Conservation (phyloP, 2,797 vertebrate genomes). For the Scolopax bukidnonensis region DNA sequence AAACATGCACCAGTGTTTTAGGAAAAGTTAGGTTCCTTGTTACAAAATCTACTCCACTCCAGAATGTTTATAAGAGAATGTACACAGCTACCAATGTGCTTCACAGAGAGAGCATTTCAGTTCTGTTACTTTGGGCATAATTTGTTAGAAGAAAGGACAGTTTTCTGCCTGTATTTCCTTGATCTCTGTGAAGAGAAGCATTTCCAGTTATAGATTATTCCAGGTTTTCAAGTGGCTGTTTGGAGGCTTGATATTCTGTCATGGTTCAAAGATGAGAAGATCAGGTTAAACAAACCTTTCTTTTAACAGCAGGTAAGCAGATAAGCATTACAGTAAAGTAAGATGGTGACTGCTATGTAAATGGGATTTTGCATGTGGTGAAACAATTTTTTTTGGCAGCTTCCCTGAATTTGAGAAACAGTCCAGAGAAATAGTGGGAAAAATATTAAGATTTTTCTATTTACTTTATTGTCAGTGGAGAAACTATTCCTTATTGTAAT, state of each 20-base stretch:
- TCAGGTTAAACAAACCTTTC: constrained; percentile 1
- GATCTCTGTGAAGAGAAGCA: not conserved
- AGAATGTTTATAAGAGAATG: not conserved
- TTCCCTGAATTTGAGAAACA: not conserved
- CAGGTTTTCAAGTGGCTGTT: not conserved
- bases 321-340: not conserved
- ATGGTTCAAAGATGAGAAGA: not conserved
- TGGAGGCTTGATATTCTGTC: not conserved
- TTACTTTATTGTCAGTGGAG: not conserved
- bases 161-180: not conserved
- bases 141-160: not conserved
- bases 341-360: not conserved
- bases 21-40: not conserved
- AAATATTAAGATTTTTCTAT: not conserved
- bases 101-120: not conserved
- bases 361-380: not conserved
- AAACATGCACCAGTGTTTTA: not conserved
- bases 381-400: not conserved
- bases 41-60: not conserved
- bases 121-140: not conserved
- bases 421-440: not conserved
- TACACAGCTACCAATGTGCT: not conserved
- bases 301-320: not conserved
- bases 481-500: not conserved
- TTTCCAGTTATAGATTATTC: constrained; percentile 22